Evolutionary conservation across 2,113 vertebrate species (phyloP).

Genomic region (Marcusenius ussheri): DNA sequence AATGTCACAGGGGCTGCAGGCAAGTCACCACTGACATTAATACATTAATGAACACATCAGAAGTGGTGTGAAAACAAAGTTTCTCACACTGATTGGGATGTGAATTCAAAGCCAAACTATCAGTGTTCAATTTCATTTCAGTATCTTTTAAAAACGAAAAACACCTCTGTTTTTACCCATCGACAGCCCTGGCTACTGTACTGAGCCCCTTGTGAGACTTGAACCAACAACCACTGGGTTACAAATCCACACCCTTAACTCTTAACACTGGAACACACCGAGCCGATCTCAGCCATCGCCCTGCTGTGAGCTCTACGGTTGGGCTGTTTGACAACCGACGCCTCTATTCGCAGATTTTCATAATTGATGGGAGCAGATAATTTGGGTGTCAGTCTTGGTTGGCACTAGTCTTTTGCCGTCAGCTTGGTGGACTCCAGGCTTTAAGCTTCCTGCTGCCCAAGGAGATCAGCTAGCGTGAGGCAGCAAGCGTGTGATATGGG

Average conservation of each 20-base stretch:
- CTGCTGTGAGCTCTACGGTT: neutral
- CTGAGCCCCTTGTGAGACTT: neutral
- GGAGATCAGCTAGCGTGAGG: neutral
- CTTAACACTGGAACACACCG: neutral
- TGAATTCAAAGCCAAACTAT: neutral
- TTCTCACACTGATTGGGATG: neutral
- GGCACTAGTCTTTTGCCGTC: too few relatives aligned
- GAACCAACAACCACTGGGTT: neutral
- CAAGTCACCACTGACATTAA: neutral
- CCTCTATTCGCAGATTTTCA: too few relatives aligned
- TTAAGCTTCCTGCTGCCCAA: neutral
- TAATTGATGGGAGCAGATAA: too few relatives aligned
- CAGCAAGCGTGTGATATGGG: neutral
- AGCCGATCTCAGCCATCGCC: neutral
- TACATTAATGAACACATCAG: neutral
- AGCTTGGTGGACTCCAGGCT: neutral
- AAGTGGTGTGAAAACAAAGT: neutral
- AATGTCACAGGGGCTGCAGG: neutral
- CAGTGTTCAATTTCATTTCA: neutral
- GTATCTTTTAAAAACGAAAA: neutral
- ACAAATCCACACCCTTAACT: neutral
- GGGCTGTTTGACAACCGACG: too few relatives aligned
- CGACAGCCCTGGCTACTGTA: neutral
- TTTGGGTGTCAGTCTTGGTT: too few relatives aligned
- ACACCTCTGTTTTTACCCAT: neutral